Conservation (phyloP, 2,888 invertebrate species). For the Odontothrips loti region DNA sequence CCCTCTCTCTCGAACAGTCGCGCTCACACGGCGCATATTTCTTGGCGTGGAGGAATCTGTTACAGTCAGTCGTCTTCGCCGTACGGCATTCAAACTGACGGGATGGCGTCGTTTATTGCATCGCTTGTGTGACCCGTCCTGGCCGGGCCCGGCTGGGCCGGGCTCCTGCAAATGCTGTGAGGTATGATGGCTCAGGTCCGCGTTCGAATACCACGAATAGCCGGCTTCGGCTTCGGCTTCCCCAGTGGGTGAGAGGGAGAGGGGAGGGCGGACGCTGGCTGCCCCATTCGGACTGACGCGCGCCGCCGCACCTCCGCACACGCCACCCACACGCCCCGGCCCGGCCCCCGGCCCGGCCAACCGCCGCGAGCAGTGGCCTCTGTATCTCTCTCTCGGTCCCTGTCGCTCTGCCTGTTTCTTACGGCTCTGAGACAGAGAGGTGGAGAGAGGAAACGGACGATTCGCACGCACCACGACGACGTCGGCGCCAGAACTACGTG, state of each 20-base stretch:
- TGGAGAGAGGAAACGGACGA: too few relatives aligned
- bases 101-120: not conserved
- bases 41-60: not conserved
- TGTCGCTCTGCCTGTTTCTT: not conserved
- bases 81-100: not conserved
- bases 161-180: not conserved
- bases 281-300: not conserved
- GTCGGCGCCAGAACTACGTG: too few relatives aligned
- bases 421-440: too few relatives aligned
- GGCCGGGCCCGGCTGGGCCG: not conserved
- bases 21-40: not conserved
- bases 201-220: too few relatives aligned
- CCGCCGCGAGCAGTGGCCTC: not conserved
- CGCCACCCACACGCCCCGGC: too few relatives aligned
- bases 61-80: not conserved
- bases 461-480: too few relatives aligned
- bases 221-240: too few relatives aligned
- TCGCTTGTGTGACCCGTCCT: not conserved
- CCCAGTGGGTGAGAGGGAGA: not conserved
- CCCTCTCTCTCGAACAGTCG: not conserved
- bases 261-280: not conserved
- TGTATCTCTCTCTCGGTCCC: not conserved
- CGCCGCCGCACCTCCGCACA: not conserved
- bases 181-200: too few relatives aligned
- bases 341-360: too few relatives aligned